These are phyloP conservation scores for Bradypodion ventrale DNA, from an alignment of 2,797 vertebrate species.

Conservation along the genomic window DNA sequence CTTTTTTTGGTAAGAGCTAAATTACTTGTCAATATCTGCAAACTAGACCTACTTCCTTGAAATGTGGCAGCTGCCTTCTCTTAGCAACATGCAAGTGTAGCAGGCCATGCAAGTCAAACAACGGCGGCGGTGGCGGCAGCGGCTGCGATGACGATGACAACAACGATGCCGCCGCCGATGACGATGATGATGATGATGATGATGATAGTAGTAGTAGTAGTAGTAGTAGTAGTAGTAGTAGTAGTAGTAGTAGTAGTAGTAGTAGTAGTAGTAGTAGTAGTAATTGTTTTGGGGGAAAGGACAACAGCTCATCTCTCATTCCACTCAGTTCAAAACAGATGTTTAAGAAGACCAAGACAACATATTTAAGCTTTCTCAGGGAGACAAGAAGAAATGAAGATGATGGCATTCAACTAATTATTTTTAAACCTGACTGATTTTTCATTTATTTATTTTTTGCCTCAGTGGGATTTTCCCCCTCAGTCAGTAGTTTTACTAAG, in stretches of 20 bases:
- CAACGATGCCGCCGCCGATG: too few relatives aligned
- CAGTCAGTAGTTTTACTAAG: background rate
- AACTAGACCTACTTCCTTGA: slow-evolving; percentile 57
- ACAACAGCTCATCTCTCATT: slow-evolving; percentile 24
- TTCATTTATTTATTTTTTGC: background rate
- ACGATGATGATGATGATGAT: too few relatives aligned
- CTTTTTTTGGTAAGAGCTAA: slow-evolving; percentile 58
- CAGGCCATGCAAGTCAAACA: too few relatives aligned
- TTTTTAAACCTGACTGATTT: background rate
- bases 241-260: too few relatives aligned
- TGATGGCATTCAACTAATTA: background rate
- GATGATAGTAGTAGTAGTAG: too few relatives aligned
- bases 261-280: too few relatives aligned
- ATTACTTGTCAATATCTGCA: slow-evolving; percentile 58
- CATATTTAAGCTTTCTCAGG: background rate
- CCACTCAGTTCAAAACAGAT: background rate
- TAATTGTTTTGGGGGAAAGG: slow-evolving; percentile 36
- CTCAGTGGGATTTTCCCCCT: background rate
- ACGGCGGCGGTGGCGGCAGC: too few relatives aligned
- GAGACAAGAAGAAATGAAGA: background rate
- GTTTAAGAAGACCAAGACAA: background rate
- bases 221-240: too few relatives aligned
- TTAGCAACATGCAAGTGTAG: slow-evolving; percentile 58
- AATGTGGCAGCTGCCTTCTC: slow-evolving; percentile 54
- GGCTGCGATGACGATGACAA: too few relatives aligned